Evolutionary conservation across 37 sponge, comb jelly and placozoan species (phyloP), one percentile per base, ranked within the genome.

Genomic region (Ephydatia muelleri): DNA sequence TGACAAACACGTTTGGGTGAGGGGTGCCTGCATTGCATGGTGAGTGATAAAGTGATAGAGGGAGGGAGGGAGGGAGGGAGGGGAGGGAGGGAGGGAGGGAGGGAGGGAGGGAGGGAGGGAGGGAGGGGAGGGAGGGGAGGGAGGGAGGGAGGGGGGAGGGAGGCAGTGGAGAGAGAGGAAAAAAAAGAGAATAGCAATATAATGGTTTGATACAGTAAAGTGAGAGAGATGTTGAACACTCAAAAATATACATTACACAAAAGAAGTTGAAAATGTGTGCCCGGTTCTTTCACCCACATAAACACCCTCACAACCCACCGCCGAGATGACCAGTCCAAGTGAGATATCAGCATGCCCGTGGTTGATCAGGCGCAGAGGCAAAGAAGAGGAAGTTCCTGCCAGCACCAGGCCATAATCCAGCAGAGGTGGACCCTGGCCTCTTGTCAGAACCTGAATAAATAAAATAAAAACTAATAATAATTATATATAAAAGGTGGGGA

Each of bases 401-500:
- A 86, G 67, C 64, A 93, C 65, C n/a, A 75, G 34, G 25, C 93
- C 93, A 84, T 84, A 93, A 77, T 87, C 84, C 79, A 89, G 76
- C 28, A 49, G 36, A 64, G 70, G 34, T 28, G 65, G 39, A 23
- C 40, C 25, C 30, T 76, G 39, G 67, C 16, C 37, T 35, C 67
- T n/a, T 3, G n/a, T 12, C 34, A 23, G 1, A 25, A 35, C n/a
- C 49, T 72, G 73, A 5, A 35, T 23, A 47, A 25, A 27, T 16
- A 57, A 48, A 31, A 8, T 66, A 37, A 31, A 35, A 16, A 25
- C 13, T 36, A 14, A 65, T 22, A 65, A 65, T 65, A 65, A 14
- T 21, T 65, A 21, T 22, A 65, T 14, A 65, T 22, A 21, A 65
- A 23, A 37, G 39, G 19, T 22, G 19, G 21, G 66, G 21, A 65